Evolutionary conservation across 2,797 vertebrate genomes (phyloP), one percentile per base, ranked within the genome.

Genomic region (Podargus strigoides): DNA sequence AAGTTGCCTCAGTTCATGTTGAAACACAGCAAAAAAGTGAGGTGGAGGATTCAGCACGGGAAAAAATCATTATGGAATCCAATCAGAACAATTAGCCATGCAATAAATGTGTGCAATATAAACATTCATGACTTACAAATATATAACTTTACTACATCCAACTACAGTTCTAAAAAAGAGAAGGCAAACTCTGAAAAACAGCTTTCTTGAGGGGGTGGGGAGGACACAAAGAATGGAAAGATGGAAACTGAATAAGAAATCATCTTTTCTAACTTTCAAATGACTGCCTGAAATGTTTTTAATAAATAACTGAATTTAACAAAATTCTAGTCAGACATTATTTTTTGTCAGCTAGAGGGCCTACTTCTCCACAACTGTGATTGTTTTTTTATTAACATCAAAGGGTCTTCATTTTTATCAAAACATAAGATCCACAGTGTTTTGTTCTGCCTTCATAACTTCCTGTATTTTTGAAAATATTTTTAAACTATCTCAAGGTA

Each of bases 281-380:
- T 3, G 12, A 52, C 14, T 56, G 18, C 5, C 30, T 91, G 32
- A 78, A 52, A 52, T 64, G 3, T 59, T 53, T 74, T 87, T 70
- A 3, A 27, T 73, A 77, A 93, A 91, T 49, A 52, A 84, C 11
- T n/a, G 32, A 88, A 78, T 56, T 90, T 32, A 84, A 79, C 81
- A 74, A 94, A 93, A 37, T 81, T 60, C 19, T 91, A 73, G 60
- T 82, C 49, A 85, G 49, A 69, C 23, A 88, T 32, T 37, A 56
- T 12, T 64, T 91, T 77, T 81, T 82, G 85, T 87, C 92, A 95
- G 89, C 89, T 95, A 92, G 85, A 89, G 90, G 94, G 81, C 85
- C 90, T 90, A 80, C 87, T 95, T 95, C 66, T 89, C 85, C 85
- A 81, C 34, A 81, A 91, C 36, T 55, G 20, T 47, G 44, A 95